A percentile compares a stretch with the other conserved stretches of the same genome.
Conservation (phyloP, 2,797 vertebrate species). For the Echiichthys vipera region DNA sequence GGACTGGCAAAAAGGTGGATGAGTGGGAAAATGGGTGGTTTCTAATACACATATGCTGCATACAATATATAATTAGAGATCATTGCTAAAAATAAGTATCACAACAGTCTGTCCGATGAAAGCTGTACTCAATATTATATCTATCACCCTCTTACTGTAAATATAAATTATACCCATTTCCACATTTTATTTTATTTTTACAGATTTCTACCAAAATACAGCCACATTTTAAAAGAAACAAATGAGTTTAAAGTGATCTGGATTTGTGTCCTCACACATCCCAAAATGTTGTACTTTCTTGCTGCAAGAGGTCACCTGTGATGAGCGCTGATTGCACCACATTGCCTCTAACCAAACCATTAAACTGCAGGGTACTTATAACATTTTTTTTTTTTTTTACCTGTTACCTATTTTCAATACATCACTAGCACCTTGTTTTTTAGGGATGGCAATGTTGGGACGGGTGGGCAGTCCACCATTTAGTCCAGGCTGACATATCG, state of each 20-base stretch:
- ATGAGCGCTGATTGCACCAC: no score
- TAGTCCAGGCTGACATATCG: no score
- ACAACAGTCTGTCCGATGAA: background rate
- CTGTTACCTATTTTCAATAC: no score
- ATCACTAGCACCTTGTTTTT: no score
- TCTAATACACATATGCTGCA: background rate
- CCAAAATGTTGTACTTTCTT: background rate
- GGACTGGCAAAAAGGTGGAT: constrained; percentile 81
- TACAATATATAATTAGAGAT: background rate
- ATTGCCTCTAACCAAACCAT: no score
- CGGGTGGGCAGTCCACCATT: no score
- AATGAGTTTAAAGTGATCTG: background rate
- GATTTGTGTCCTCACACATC: background rate
- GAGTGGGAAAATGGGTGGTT: background rate
- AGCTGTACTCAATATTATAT: background rate
- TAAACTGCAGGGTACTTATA: no score
- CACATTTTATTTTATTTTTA: no score
- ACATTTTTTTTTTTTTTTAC: no score
- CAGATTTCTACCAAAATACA: background rate
- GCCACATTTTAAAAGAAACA: background rate
- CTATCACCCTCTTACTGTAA: background rate
- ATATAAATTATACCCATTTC: no score
- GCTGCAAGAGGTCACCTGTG: background rate
- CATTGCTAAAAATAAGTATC: background rate
- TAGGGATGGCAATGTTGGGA: no score